phyloP scores from a whole-genome alignment of 2,797 vertebrate genomes.

The Clarias laeviceps region DNA sequence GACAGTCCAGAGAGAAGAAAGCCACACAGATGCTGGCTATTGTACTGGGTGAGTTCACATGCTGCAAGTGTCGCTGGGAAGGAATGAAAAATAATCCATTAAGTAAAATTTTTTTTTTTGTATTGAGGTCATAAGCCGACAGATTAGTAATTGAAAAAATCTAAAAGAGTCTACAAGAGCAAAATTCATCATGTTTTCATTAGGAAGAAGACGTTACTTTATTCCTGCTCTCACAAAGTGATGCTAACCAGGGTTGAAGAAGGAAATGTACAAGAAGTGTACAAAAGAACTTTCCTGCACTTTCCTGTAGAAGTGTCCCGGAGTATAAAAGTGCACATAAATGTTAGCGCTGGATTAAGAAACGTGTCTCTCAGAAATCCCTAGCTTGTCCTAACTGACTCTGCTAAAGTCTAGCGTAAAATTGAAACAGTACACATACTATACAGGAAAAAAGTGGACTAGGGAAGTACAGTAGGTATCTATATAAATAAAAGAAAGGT shows the following conservation, averaged over 20 bases:
- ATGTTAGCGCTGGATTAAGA: background rate
- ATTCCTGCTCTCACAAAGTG: background rate
- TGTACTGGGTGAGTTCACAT: constrained; percentile 88
- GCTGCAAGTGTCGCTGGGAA: background rate
- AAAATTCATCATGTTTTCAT: background rate
- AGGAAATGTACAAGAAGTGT: background rate
- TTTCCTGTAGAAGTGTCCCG: background rate
- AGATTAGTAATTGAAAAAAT: too few species aligned
- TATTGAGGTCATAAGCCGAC: background rate
- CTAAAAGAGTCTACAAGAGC: background rate
- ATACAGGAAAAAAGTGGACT: background rate
- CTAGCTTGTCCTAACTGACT: background rate
- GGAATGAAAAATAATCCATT: background rate
- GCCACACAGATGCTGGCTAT: constrained; percentile 94
- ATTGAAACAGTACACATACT: background rate
- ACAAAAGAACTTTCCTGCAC: background rate
- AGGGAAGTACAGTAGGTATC: background rate
- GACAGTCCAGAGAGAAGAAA: constrained; percentile 89
- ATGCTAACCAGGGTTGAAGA: background rate
- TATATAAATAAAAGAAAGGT: too few species aligned
- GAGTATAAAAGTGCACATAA: background rate
- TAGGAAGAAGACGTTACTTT: background rate
- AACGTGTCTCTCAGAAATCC: background rate
- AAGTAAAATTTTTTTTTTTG: background rate
- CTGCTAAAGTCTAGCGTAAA: background rate